These are phyloP conservation scores for Dolichotis patagonum DNA, from an alignment of 2,113 vertebrate species.

Conservation along the genomic window DNA sequence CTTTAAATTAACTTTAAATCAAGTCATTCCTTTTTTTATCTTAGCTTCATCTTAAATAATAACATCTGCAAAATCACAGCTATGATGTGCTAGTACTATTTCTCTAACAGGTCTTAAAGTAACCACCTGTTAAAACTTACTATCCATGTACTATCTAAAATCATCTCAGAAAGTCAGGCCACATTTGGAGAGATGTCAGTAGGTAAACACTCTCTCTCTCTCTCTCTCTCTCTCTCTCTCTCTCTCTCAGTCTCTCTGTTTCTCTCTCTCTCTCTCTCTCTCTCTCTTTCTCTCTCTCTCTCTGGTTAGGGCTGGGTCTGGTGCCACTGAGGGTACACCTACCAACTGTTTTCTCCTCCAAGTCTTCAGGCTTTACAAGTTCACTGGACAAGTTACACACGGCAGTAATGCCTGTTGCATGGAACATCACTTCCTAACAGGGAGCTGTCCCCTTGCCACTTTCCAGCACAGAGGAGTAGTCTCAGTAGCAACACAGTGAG, in stretches of 20 bases:
- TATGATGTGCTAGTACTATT: background rate
- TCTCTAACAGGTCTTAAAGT: constrained; percentile 61
- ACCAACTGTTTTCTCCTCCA: background rate
- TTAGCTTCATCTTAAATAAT: constrained; percentile 30
- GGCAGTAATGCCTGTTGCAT: accelerated
- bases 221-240: background rate
- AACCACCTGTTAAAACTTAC: constrained; percentile 33
- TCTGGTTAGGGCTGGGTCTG: background rate
- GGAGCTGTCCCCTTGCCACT: background rate
- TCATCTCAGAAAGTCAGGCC: background rate
- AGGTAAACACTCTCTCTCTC: background rate
- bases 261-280: background rate
- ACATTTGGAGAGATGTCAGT: background rate
- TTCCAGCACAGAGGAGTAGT: background rate
- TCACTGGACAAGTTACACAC: background rate
- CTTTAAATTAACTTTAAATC: constrained; percentile 49
- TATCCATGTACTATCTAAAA: background rate
- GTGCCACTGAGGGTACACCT: accelerated
- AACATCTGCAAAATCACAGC: background rate
- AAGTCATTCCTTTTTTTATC: background rate
- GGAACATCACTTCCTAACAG: too few relatives aligned
- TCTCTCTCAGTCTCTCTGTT: background rate
- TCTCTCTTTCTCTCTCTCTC: background rate
- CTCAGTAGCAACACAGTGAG: background rate
- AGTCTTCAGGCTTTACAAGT: background rate